Evolutionary conservation across 2,888 invertebrate genomes (phyloP), one percentile per base, ranked within the genome.

Genomic region (Hyalella azteca): DNA sequence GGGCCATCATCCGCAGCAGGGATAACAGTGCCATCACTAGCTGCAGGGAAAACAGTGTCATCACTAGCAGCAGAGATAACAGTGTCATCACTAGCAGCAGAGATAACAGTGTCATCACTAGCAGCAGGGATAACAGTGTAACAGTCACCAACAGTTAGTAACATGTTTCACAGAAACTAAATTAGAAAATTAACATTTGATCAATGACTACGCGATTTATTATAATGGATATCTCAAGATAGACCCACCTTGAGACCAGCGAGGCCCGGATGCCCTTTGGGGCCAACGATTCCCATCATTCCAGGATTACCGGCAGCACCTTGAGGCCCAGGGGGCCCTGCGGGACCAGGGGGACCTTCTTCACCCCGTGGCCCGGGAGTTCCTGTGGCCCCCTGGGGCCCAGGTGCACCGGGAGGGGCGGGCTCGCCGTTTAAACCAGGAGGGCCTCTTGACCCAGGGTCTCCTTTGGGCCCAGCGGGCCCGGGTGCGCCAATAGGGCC

Each of bases 381-480:
- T 32, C 87, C 86, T 26, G 85, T 86, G 29, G 84, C 85, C 3
- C 89, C 89, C 79, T 86, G 86, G n/a, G 84, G 79, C n/a, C 88
- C 88, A 5, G 86, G 82, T 26, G 81, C 77, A 13, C 86, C 86
- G 15, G 85, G 79, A 4, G 86, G 85, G n/a, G 86, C 86, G 0
- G 86, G 85, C 26, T 83, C 79, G 29, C 86, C 86, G 50, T 84
- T 81, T 15, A 87, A 86, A 36, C 89, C 88, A 60, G 86, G 88
- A 15, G 86, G 86, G 1, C 91, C 92, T 82, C 87, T 85, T 15
- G 86, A 85, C 49, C 89, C 89, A 85, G 87, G 87, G n/a, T 85
- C 86, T 0, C 91, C 91, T 29, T 86, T 87, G 2, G 88, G 87
- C 15, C 91, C 91, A 81, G 88, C 86, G 1, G 89, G 89, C 36